These are phyloP conservation scores for Cerceris ruficornis DNA, from an alignment of 2,888 invertebrate species.

Conservation along the genomic window DNA sequence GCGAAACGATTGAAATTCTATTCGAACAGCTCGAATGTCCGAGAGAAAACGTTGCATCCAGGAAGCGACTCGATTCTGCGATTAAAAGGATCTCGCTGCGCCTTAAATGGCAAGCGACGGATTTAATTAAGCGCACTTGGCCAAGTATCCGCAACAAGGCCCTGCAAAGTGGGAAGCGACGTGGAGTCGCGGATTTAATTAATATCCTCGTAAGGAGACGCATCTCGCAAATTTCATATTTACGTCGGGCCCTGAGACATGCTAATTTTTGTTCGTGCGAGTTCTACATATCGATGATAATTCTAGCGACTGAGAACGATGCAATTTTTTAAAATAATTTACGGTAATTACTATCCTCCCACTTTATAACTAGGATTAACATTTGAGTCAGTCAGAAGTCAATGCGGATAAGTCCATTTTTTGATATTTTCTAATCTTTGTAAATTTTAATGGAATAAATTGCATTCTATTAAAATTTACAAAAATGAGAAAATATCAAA, in stretches of 20 bases:
- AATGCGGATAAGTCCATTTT: too few species aligned
- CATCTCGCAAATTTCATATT: not conserved
- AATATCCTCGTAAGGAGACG: constrained; percentile 14
- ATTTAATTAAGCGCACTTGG: constrained; percentile 48
- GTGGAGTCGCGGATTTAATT: constrained; percentile 37
- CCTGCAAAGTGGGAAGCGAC: constrained; percentile 10
- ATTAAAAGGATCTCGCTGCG: constrained; percentile 45
- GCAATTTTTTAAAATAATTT: too few species aligned
- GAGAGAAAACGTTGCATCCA: not conserved
- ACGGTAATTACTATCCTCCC: too few species aligned
- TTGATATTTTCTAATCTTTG: too few species aligned
- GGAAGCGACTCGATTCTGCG: constrained; percentile 33
- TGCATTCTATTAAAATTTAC: too few species aligned
- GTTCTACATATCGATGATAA: too few species aligned
- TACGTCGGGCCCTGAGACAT: not conserved
- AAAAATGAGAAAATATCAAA: too few species aligned
- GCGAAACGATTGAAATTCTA: not conserved
- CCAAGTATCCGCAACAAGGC: constrained; percentile 8
- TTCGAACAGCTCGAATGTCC: not conserved
- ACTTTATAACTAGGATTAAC: too few species aligned
- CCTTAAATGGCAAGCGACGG: constrained; percentile 41
- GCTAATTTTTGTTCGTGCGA: too few species aligned
- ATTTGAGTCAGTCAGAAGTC: too few species aligned
- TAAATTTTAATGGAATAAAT: too few species aligned
- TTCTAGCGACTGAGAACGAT: too few species aligned